These are phyloP conservation scores for Sinocyclocheilus anophthalmus DNA, from an alignment of 2,113 vertebrate genomes.

Conservation along the genomic window DNA sequence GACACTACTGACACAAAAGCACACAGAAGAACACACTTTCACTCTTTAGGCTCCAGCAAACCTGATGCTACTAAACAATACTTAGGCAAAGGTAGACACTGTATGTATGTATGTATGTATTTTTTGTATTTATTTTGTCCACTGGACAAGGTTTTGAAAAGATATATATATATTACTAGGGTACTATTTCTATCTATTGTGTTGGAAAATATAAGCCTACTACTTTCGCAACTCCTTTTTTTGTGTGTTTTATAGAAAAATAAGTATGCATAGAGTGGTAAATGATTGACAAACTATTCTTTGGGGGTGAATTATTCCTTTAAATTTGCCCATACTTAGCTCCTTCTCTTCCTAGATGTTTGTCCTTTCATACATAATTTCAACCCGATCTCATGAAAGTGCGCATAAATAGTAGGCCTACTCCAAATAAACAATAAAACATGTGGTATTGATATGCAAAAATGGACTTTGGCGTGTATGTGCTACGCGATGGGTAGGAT, in stretches of 20 bases:
- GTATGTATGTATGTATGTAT: neutral
- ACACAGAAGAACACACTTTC: neutral
- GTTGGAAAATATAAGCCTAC: neutral
- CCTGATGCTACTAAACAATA: neutral
- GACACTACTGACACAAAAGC: constrained; percentile 30
- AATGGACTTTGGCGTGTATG: too few relatives aligned
- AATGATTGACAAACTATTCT: neutral
- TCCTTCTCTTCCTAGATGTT: constrained; percentile 9
- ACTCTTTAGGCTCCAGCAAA: neutral
- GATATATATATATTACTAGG: too few relatives aligned
- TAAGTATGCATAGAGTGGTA: neutral
- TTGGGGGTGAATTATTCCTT: neutral
- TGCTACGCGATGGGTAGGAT: too few relatives aligned
- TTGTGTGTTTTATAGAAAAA: neutral
- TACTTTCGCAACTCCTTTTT: too few relatives aligned
- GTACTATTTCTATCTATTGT: neutral
- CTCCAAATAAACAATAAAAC: too few relatives aligned
- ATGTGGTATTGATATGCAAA: too few relatives aligned
- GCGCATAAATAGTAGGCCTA: too few relatives aligned
- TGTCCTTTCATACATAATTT: constrained; percentile 17
- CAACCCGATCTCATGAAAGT: too few relatives aligned
- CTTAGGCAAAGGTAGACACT: too few relatives aligned
- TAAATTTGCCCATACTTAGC: neutral
- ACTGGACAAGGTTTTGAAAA: neutral
- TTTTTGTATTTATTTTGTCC: neutral